Base-by-base conservation (phyloP, 1,140 invertebrate species). In the Acromyrmex charruanus region DNA sequence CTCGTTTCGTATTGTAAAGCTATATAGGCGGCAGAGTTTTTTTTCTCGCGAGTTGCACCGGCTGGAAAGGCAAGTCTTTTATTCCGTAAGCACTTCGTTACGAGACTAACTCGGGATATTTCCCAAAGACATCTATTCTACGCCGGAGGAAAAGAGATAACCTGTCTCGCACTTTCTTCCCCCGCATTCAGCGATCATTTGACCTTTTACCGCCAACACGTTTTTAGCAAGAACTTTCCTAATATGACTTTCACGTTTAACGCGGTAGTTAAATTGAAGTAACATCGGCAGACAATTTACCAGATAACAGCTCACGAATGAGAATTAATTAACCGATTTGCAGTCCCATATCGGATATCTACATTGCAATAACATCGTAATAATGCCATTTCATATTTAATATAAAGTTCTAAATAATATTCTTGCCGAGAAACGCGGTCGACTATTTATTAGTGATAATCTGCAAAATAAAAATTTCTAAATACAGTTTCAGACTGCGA, bases 1-100 rank as follows among this genome's bases (percentile, higher is more conserved):
- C 80, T 84, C 69, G 80, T 84, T 75, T 84, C 80, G 80, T 84
- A 84, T 75, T 75, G 80, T 84, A 74, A 74, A 75, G 69, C 80
- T 84, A 84, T 84, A 84, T 75, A 84, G 69, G 12, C 80, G n/a
- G 71, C 53, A n/a, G 12, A 72, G 39, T 21, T 74, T 84, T 63
- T 61, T 72, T 71, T 61, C 53, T 61, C 25, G 31, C 53, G 28
- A 58, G 80, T 39, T 51, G 44, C n/a, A 49, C 49, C 14, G 77
- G 39, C 28, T 51, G 9, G 66, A 75, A 75, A 84, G 80, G 69
- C 80, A 61, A 84, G 55, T 55, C 69, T 84, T 84, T 84, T 84
- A 84, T 75, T 61, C 69, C 61, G 69, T 51, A 74, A 82, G 68
- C 74, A 84, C 55, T 84, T 74, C 0, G 80, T 82, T 75, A 69